Evolutionary conservation across 37 sponge, comb jelly and placozoan species (phyloP), one percentile per base, ranked within the genome.

Genomic region (Tethya wilhelma): DNA sequence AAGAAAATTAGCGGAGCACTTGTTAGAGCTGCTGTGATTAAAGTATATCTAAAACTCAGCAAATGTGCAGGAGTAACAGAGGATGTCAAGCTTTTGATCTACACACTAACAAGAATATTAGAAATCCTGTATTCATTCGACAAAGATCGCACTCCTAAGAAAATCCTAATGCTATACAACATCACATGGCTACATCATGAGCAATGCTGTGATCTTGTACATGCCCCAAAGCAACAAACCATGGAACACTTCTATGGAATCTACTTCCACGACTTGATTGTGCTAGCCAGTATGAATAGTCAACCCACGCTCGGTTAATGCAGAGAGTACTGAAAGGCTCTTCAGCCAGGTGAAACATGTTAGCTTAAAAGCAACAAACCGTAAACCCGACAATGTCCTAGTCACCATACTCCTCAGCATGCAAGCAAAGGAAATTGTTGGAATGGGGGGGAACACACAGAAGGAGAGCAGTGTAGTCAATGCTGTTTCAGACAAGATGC

Each of bases 141-240:
- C 2, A 1, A 60, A 17, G 26, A 76, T 22, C 64, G 64, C 30
- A 76, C 43, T 76, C 77, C 77, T 4, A 56, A 29, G 4, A 23
- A 32, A 39, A 22, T 76, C 2, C 44, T 76, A 59, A 42, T 9
- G 5, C 44, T 76, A 26, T 76, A 76, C 64, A 76, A 76, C 29
- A 37, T 9, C 44, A 62, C 77, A 7, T 76, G 63, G 77, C 32
- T 25, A 56, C 77, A 60, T n/a, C 38, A 67, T 22, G 68, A 31
- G 23, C 68, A 36, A 8, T 67, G 68, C 40, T 7, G 22, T 37
- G 40, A 67, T 9, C 22, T 67, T 23, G 7, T n/a, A n/a, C n/a
- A n/a, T n/a, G n/a, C n/a, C n/a, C n/a, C n/a, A n/a, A n/a, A n/a
- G n/a, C n/a, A n/a, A n/a, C n/a, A n/a, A n/a, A n/a, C n/a, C n/a